Base-by-base conservation (phyloP, 92 coral and sea anemone genomes). In the Heteractis magnifica region DNA sequence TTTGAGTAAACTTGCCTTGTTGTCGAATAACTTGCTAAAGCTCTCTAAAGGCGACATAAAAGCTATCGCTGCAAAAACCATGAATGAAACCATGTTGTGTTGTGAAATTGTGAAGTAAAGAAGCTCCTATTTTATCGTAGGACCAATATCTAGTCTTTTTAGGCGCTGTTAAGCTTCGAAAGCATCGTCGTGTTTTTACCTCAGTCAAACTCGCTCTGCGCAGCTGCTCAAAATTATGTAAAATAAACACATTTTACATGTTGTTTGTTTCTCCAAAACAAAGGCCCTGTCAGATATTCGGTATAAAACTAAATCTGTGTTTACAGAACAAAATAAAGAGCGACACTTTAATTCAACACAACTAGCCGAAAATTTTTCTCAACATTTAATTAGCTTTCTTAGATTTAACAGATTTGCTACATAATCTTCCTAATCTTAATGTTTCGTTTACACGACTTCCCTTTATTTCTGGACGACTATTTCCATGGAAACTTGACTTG, bases 1-100 rank as follows among this genome's bases (percentile, higher is more conserved):
- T 84, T 87, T 84, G 65, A 77, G 76, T 50, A 85, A 34, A 76
- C 86, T 70, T 62, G 75, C 34, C 87, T 84, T 86, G 81, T 65
- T 51, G 77, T 60, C 48, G 44, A 56, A 81, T 59, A 86, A 50
- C 50, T 5, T 16, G 6, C 59, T 86, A 65, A 41, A 10, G 49
- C 49, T 20, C 10, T 26, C 23, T 4, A 23, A 11, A 41, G 34
- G 7, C 4, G 55, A 50, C 18, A 68, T 12, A 8, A 81, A 4
- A 10, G 56, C 16, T 51, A 48, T 70, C 8, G 44, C 2, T 70
- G 16, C 73, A 26, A 21, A 23, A 26, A 68, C 12, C 4, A 68
- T 68, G 15, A 68, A 68, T 68, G 49, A 26, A 68, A n/a, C 0
- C 73, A 68, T 68, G 44, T 0, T 26, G 14, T 20, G 23, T 5